A percentile compares a stretch with the other conserved stretches of the same genome.
Evolutionary conservation across 2,113 vertebrate genomes (phyloP).

Genomic region (Perca fluviatilis): DNA sequence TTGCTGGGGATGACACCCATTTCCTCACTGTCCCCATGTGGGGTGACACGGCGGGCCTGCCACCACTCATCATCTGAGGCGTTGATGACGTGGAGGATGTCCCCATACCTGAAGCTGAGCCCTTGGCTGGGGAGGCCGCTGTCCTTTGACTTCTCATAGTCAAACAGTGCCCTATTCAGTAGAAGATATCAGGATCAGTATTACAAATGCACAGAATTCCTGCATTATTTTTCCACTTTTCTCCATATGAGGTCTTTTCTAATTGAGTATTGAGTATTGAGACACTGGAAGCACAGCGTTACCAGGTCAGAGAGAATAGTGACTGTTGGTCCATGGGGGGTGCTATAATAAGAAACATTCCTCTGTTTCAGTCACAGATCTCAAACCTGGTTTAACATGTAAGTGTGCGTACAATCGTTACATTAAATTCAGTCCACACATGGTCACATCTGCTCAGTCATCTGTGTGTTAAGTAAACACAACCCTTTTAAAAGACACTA

Average conservation of each 20-base stretch:
- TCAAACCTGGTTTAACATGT: conserved; percentile 15
- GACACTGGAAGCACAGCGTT: conserved; percentile 3
- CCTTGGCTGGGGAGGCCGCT: conserved; percentile 97
- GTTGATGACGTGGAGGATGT: conserved; percentile 97
- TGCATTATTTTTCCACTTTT: neutral
- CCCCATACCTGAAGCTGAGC: conserved; percentile 96
- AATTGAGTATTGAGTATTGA: neutral
- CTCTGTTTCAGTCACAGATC: conserved; percentile 28
- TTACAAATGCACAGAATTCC: neutral
- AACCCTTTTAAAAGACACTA: neutral
- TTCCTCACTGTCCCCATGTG: conserved; percentile 96
- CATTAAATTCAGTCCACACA: neutral
- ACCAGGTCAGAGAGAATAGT: conserved; percentile 41
- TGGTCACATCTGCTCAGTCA: neutral
- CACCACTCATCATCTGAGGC: conserved; percentile 98
- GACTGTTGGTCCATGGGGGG: neutral
- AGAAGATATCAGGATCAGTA: neutral
- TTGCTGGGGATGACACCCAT: conserved; percentile 99
- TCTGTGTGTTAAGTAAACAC: neutral
- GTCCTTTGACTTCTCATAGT: conserved; percentile 97
- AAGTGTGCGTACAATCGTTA: neutral
- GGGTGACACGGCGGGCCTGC: conserved; percentile 93
- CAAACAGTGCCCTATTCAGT: conserved; percentile 91
- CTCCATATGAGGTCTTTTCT: neutral
- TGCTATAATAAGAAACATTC: conserved; percentile 37